Evolutionary conservation across 2,113 vertebrate species (phyloP), one percentile per base, ranked within the genome.

Genomic region (Puma concolor): DNA sequence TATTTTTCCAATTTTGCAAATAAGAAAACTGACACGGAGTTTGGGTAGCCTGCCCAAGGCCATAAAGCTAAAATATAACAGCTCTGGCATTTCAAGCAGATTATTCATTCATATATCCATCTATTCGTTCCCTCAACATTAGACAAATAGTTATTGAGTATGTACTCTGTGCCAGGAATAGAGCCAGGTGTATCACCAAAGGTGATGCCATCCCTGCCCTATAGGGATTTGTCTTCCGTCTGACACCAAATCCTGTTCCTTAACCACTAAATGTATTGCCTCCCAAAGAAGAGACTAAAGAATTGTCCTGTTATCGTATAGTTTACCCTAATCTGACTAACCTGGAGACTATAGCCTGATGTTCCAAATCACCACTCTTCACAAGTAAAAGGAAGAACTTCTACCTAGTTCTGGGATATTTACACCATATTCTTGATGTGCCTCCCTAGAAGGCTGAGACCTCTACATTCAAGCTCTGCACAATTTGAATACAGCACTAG

Each of bases 1-100:
- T 66, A 10, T 36, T 85, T 94, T 94, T 90, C 80, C 60, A 89
- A 27, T 38, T 87, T 92, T 87, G 4, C 33, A 95, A 97, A 92
- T 71, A 80, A 86, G 52, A 94, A 97, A 82, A 81, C 48, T 64
- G 44, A 96, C 31, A 76, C 31, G 11, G 19, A 60, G 27, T 7
- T 63, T 44, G 19, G 36, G 44, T 93, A 84, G 86, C 5, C 31
- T 87, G 5, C n/a, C 67, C 82, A 74, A 74, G 31, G 29, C 21
- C 48, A 69, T 21, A 38, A 81, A 96, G 44, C 52, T 87, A 86
- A 79, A 92, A 64, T 74, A 90, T 17, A 88, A 64, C 50, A 76
- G 15, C 67, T 83, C 38, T 76, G 48, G 33, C 60, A 92, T n/a
- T 91, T 64, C 88, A 87, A 90, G 72, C 17, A 52, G 50, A 5